A percentile compares a stretch with the other conserved stretches of the same genome.
Conservation (phyloP, 2,888 invertebrate genomes). For the Rhabditoides inermis region DNA sequence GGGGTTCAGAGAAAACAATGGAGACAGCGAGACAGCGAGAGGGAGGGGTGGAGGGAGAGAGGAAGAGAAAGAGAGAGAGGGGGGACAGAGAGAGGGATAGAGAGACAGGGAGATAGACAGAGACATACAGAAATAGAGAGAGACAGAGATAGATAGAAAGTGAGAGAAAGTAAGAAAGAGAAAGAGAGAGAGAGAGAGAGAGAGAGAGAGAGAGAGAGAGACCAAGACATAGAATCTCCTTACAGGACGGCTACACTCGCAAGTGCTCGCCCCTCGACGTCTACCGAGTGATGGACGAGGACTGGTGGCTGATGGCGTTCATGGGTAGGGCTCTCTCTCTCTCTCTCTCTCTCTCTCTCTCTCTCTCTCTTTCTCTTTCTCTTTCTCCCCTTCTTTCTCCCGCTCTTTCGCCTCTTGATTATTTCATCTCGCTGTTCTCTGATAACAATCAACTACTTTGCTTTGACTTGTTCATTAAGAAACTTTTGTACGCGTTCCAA, state of each 20-base stretch:
- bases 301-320: slow-evolving; percentile 35
- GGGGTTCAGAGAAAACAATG: slow-evolving; percentile 4
- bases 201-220: background rate
- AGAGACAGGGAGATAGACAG: no score
- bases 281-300: slow-evolving; percentile 25
- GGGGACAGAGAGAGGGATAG: background rate
- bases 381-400: background rate
- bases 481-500: no score
- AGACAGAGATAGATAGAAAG: slow-evolving; percentile 2
- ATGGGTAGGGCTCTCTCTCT: slow-evolving; percentile 8
- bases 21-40: slow-evolving; percentile 5
- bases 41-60: background rate
- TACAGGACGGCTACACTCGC: background rate
- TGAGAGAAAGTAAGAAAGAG: slow-evolving; percentile 2
- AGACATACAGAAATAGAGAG: background rate
- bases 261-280: slow-evolving; percentile 18
- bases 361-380: slow-evolving; percentile 1
- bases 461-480: no score
- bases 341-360: slow-evolving; percentile 3
- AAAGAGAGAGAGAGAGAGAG: slow-evolving; percentile 3
- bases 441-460: no score
- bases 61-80: slow-evolving; percentile 5
- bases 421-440: no score
- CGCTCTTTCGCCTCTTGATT: no score
- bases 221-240: background rate